Conservation (phyloP, 1,140 invertebrate genomes). For the Meteorus sp. region DNA sequence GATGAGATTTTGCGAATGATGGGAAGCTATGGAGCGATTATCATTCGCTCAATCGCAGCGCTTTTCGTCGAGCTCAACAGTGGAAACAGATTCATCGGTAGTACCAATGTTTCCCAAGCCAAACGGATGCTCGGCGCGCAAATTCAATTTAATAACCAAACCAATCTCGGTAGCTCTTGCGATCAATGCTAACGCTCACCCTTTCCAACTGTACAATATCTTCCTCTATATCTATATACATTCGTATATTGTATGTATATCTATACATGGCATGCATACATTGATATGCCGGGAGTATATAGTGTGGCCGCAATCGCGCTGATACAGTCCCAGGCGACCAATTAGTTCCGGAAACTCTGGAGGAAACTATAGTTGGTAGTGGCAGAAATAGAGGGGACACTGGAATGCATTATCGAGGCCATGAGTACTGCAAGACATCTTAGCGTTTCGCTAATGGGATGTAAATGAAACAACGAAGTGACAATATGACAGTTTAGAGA, state of each 20-base stretch:
- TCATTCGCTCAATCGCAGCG: conserved; percentile 18
- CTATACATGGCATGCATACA: no score
- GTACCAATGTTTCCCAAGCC: conserved; percentile 12
- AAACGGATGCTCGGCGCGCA: conserved; percentile 17
- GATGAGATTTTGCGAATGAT: conserved; percentile 20
- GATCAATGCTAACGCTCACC: conserved; percentile 21
- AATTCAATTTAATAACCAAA: conserved; percentile 27
- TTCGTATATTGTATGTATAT: not conserved
- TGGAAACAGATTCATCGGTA: conserved; percentile 23
- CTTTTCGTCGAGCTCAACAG: conserved; percentile 11
- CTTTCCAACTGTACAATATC: not conserved
- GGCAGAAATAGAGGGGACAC: conserved; percentile 3
- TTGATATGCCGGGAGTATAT: no score
- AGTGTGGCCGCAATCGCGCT: conserved; percentile 17
- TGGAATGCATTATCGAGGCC: conserved; percentile 5
- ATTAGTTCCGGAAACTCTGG: conserved; percentile 23
- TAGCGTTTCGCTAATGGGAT: conserved; percentile 6
- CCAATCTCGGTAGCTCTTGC: conserved; percentile 17
- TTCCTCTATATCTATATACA: conserved; percentile 2
- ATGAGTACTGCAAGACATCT: not conserved
- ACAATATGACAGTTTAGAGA: not conserved
- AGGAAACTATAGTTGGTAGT: conserved; percentile 16
- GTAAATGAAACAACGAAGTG: conserved; percentile 7
- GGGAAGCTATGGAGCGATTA: conserved; percentile 18
- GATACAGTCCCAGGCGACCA: conserved; percentile 22